These are phyloP conservation scores for Odontamblyopus rebecca DNA, from an alignment of 2,797 vertebrate species.

Conservation along the genomic window DNA sequence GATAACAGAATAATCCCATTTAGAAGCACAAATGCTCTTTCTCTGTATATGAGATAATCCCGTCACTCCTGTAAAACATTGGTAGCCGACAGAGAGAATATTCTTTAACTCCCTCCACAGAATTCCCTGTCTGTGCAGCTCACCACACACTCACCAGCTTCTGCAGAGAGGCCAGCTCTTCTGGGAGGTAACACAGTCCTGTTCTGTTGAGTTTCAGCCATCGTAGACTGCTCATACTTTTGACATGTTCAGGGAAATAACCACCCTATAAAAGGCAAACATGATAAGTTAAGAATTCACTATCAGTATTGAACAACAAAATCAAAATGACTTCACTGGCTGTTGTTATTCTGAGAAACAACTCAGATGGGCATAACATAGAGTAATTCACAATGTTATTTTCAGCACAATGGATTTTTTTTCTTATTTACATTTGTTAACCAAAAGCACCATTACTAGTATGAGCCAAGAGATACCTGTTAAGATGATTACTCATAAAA, in stretches of 20 bases:
- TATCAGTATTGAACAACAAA: not conserved
- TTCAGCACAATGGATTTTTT: not conserved
- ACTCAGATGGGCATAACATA: not conserved
- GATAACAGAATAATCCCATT: slow-evolving; percentile 43
- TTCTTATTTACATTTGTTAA: not conserved
- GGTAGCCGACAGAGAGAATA: not conserved
- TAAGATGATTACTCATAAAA: not conserved
- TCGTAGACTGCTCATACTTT: slow-evolving; percentile 94
- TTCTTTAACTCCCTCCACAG: not conserved
- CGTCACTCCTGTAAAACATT: slow-evolving; percentile 12
- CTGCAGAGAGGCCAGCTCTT: slow-evolving; percentile 93
- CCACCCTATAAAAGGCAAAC: slow-evolving; percentile 80
- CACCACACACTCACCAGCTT: slow-evolving; percentile 85
- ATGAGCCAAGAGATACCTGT: not conserved
- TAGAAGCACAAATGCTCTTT: slow-evolving; percentile 7
- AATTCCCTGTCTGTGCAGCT: not conserved
- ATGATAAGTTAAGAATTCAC: not conserved
- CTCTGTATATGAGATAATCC: slow-evolving; percentile 29
- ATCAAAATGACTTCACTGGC: not conserved
- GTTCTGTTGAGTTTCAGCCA: slow-evolving; percentile 98
- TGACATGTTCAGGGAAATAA: slow-evolving; percentile 96
- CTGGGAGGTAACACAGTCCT: slow-evolving; percentile 95
- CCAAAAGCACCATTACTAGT: not conserved
- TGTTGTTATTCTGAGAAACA: not conserved
- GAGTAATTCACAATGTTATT: not conserved